phyloP scores from a whole-genome alignment of 2,797 vertebrate genomes.

The Hipposideros larvatus region DNA sequence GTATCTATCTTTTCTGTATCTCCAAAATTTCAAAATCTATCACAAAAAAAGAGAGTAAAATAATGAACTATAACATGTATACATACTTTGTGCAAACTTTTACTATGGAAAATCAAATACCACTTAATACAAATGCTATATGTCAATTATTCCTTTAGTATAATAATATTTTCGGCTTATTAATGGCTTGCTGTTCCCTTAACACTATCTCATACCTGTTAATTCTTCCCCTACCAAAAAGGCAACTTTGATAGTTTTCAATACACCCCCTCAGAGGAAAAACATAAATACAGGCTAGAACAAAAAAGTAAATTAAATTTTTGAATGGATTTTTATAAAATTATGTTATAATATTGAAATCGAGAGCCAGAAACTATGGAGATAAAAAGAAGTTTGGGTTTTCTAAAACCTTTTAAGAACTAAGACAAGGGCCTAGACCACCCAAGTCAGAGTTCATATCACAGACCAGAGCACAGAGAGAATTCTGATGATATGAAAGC shows the following conservation, averaged over 20 bases:
- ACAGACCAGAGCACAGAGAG: neutral
- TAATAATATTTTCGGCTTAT: conserved; percentile 2
- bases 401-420: conserved; percentile 10
- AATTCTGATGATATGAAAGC: neutral
- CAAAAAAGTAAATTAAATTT: conserved; percentile 11
- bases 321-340: conserved; percentile 6
- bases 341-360: conserved; percentile 15
- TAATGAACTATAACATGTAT: neutral
- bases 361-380: neutral
- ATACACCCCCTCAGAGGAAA: neutral
- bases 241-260: conserved; percentile 36
- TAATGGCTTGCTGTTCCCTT: neutral
- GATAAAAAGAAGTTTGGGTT: neutral
- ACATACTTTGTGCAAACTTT: neutral
- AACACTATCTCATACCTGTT: neutral
- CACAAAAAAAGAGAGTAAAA: neutral
- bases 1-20: neutral
- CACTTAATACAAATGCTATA: conserved; percentile 13
- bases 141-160: neutral
- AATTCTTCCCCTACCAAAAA: neutral
- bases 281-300: neutral
- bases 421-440: neutral
- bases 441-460: neutral
- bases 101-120: conserved; percentile 27
- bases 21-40: neutral